Evolutionary conservation across 1,140 invertebrate genomes (phyloP), one percentile per base, ranked within the genome.

Genomic region (Drosophila pachea): DNA sequence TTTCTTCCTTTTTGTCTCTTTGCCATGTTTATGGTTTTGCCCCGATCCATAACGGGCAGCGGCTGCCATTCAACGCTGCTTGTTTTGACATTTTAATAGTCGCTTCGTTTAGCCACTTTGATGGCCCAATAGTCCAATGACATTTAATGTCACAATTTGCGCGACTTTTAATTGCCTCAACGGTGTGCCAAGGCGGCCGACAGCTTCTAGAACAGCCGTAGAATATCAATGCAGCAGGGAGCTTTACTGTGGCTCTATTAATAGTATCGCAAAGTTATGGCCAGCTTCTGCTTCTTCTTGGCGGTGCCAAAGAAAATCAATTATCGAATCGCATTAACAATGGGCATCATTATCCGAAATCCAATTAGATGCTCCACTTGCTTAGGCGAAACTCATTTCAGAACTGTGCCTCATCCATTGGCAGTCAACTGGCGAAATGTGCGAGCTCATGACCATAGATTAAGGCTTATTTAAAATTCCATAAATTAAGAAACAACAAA

Each of bases 41-140:
- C 43, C 38, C 35, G 54, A 43, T 43, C 73, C 69, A 68, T 81
- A 84, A 67, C 73, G 66, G 79, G 76, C 65, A 84, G 66, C 73
- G 60, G 55, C 38, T 61, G 54, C 48, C 48, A 50, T 66, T 60
- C 42, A 16, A 54, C 66, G 68, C 63, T 52, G 79, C 73, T 52
- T 84, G 79, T 74, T 86, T 83, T 83, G 79, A 83, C 79, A 76
- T 84, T 84, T 83, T 83, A 83, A 84, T 83, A 84, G 79, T 48
- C 62, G 50, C 66, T 69, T 58, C 72, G 68, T 59, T 78, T 68
- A 50, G 42, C 68, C 50, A 60, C 9, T 67, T 54, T 73, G 75
- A 73, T 68, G 70, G 73, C 69, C 64, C 22, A 22, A 61, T 68
- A 65, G 49, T 38, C 43, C 72, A 67, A 42, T 64, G 79, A 78